A percentile compares a stretch with the other conserved stretches of the same genome.
These are phyloP conservation scores for Acanthurus leucopareius DNA, from an alignment of 2,797 vertebrate genomes.

Conservation along the genomic window DNA sequence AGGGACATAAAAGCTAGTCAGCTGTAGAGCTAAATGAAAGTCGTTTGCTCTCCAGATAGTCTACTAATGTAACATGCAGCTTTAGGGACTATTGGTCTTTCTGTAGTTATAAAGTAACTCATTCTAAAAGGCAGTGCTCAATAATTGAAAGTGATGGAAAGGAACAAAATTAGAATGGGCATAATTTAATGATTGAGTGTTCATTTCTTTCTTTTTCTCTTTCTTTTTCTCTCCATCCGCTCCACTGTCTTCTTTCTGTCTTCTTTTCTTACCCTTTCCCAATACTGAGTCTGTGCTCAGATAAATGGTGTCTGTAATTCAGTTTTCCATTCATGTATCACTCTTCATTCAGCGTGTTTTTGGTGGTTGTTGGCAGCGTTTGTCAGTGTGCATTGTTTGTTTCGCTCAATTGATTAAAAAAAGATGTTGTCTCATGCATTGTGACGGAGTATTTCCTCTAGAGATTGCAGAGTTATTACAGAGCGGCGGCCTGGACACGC, in stretches of 20 bases:
- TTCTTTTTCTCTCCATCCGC: not conserved
- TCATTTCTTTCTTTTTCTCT: conserved; percentile 71
- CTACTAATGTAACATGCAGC: conserved; percentile 85
- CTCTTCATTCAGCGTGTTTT: conserved; percentile 76
- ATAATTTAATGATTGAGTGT: conserved; percentile 90
- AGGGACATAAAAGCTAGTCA: conserved; percentile 89
- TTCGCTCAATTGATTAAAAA: conserved; percentile 83
- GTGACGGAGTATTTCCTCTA: conserved; percentile 91
- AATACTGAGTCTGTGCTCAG: conserved; percentile 82
- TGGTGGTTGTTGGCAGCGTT: conserved; percentile 68
- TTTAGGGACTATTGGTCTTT: conserved; percentile 90
- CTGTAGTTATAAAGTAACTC: conserved; percentile 88
- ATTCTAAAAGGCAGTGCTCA: conserved; percentile 89
- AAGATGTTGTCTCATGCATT: conserved; percentile 89
- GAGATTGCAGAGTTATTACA: conserved; percentile 91
- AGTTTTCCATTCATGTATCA: conserved; percentile 87
- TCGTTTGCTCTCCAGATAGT: conserved; percentile 89
- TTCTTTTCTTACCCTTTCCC: conserved; percentile 23
- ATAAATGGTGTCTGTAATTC: conserved; percentile 89
- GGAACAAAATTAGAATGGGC: conserved; percentile 89
- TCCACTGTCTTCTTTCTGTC: conserved; percentile 38
- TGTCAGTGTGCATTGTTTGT: conserved; percentile 78
- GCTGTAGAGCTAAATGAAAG: conserved; percentile 92
- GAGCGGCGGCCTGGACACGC: conserved; percentile 76
- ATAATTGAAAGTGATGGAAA: conserved; percentile 91